Conservation (phyloP, 2,888 invertebrate species). For the Ypsolopha scabrella region DNA sequence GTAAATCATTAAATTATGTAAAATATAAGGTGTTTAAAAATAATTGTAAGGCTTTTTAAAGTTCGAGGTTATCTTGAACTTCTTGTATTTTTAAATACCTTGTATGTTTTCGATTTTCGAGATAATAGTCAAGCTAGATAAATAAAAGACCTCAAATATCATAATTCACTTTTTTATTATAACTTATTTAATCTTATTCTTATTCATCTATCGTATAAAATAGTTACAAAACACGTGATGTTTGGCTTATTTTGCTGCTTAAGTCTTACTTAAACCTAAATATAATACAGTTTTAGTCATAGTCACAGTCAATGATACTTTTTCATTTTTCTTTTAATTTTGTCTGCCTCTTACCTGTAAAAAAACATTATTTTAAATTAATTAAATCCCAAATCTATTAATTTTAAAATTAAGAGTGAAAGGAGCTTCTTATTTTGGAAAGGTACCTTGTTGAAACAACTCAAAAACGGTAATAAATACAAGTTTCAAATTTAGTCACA, state of each 20-base stretch:
- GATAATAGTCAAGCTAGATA: background rate
- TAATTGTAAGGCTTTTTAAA: no score
- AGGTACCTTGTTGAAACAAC: no score
- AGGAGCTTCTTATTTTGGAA: no score
- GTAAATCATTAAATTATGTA: no score
- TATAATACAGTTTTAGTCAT: conserved; percentile 1
- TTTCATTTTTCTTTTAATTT: conserved; percentile 55
- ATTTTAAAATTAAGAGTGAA: background rate
- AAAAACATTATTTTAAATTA: conserved; percentile 8
- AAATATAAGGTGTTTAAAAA: no score
- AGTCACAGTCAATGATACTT: conserved; percentile 20
- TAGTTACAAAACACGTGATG: conserved; percentile 18
- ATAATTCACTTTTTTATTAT: background rate
- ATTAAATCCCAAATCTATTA: background rate
- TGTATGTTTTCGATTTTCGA: background rate
- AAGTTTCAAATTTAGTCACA: no score
- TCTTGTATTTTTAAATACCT: no score
- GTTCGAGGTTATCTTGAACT: no score
- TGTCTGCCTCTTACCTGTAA: conserved; percentile 56
- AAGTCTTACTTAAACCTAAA: conserved; percentile 16
- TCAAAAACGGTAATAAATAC: no score
- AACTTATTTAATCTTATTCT: background rate
- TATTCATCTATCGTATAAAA: conserved; percentile 3
- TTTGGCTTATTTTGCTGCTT: conserved; percentile 31
- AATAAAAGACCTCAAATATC: background rate